A percentile compares a stretch with the other conserved stretches of the same genome.
Evolutionary conservation across 2,113 vertebrate genomes (phyloP).

Genomic region (Rhagologus leucostigma): DNA sequence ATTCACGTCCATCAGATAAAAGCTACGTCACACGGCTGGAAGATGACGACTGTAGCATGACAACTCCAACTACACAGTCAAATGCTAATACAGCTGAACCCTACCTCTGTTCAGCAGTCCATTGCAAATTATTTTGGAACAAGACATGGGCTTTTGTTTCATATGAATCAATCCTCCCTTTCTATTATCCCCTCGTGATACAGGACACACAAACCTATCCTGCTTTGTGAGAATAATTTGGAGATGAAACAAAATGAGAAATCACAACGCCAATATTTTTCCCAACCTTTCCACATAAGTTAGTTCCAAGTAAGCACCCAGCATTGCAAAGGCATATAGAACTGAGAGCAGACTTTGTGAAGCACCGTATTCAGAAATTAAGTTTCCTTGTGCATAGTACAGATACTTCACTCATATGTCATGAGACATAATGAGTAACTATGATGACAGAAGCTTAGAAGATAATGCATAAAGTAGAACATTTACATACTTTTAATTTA

Average conservation of each 20-base stretch:
- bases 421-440: background rate
- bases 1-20: background rate
- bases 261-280: background rate
- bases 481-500: background rate
- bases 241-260: background rate
- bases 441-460: background rate
- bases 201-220: background rate
- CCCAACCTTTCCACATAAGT: accelerated
- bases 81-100: background rate
- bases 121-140: background rate
- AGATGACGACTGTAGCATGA: background rate
- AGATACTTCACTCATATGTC: background rate
- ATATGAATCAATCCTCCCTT: background rate
- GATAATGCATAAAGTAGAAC: background rate
- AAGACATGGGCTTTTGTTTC: background rate
- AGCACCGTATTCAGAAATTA: background rate
- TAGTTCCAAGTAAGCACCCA: background rate
- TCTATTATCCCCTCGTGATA: background rate
- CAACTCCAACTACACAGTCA: slow-evolving; percentile 5
- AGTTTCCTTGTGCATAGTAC: background rate
- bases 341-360: background rate
- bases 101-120: background rate
- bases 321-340: background rate
- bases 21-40: background rate
- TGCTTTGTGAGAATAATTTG: background rate